phyloP scores from a whole-genome alignment of 1,140 invertebrate species.

The Capitella teleta region DNA sequence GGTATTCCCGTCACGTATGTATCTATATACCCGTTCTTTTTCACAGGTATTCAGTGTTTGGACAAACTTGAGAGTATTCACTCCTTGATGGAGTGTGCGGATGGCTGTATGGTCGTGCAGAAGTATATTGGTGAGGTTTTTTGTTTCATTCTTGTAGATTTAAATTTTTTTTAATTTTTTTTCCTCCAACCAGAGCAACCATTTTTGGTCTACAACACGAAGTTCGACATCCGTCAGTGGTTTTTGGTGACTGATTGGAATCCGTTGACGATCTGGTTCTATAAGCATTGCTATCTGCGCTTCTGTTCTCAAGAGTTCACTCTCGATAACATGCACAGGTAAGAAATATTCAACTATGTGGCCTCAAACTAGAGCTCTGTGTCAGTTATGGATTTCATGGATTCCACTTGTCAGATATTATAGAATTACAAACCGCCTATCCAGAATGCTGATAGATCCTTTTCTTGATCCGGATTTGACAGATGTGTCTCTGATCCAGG shows the following conservation, averaged over 20 bases:
- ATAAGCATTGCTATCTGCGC: slow-evolving; percentile 71
- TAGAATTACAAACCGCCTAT: not conserved
- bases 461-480: not conserved
- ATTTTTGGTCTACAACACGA: slow-evolving; percentile 74
- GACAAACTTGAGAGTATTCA: slow-evolving; percentile 77
- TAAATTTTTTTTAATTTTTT: not conserved
- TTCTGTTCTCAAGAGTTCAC: slow-evolving; percentile 87
- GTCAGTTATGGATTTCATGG: not conserved
- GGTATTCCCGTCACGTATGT: not conserved
- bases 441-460: not conserved
- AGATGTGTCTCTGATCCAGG: not conserved
- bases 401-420: not conserved
- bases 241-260: slow-evolving; percentile 81
- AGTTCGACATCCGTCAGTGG: slow-evolving; percentile 70
- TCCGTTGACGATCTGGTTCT: slow-evolving; percentile 85
- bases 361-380: not conserved
- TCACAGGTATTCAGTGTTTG: slow-evolving; percentile 67
- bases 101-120: slow-evolving; percentile 6
- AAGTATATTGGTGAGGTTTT: slow-evolving; percentile 11
- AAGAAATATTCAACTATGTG: slow-evolving; percentile 1
- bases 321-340: slow-evolving; percentile 80
- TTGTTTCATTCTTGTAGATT: not conserved
- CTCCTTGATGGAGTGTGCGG: slow-evolving; percentile 44
- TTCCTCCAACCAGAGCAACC: slow-evolving; percentile 36
- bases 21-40: not conserved